Percentiles rank a stretch among this genome's conserved stretches.
These are phyloP conservation scores for Ovibos moschatus DNA, from an alignment of 2,113 vertebrate species.

Conservation along the genomic window DNA sequence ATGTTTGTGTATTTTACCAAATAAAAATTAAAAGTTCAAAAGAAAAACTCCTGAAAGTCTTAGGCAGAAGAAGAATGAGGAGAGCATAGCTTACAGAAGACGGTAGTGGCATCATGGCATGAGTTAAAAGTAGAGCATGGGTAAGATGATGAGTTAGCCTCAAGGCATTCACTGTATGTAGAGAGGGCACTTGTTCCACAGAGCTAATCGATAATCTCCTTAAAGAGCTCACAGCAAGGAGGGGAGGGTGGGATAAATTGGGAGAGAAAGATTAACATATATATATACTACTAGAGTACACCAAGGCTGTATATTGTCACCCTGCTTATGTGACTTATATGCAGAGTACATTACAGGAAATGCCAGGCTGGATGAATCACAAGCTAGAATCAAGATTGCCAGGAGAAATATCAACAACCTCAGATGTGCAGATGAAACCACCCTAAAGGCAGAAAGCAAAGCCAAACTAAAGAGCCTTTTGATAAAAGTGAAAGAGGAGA, in stretches of 20 bases:
- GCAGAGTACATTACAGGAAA: neutral
- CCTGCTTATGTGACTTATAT: neutral
- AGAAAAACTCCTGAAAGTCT: neutral
- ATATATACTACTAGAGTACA: neutral
- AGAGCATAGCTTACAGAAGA: neutral
- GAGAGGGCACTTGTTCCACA: neutral
- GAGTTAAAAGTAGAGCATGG: neutral
- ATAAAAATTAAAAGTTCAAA: neutral
- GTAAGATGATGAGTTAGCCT: neutral
- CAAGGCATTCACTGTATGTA: neutral
- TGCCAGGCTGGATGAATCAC: neutral
- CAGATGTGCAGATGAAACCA: neutral
- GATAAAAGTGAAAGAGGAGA: neutral
- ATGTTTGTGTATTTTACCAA: neutral
- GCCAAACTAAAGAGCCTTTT: neutral
- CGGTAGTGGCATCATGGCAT: neutral
- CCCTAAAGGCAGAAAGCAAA: neutral
- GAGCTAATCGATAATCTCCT: neutral
- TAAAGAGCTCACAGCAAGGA: neutral
- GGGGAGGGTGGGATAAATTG: neutral
- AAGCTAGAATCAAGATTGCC: neutral
- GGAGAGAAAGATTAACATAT: neutral
- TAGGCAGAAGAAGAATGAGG: neutral
- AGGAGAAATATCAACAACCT: neutral
- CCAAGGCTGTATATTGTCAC: neutral